Evolutionary conservation across 2,113 vertebrate species (phyloP).

Genomic region (Chaetura pelagica): DNA sequence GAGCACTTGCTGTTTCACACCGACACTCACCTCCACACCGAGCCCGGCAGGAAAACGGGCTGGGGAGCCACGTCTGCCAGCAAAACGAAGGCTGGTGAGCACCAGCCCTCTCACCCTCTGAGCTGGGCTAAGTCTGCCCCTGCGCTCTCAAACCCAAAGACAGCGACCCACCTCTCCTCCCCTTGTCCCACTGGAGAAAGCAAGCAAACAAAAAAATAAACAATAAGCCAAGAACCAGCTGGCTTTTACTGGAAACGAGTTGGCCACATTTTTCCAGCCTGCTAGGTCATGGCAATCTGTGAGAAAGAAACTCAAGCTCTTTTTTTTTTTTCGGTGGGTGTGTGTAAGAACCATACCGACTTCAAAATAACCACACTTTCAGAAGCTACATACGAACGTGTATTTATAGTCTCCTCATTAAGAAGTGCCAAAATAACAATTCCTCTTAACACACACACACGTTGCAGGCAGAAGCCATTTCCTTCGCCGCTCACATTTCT

Average conservation of each 20-base stretch:
- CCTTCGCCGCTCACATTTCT: not conserved
- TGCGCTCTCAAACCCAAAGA: fast-evolving
- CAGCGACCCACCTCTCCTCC: not conserved
- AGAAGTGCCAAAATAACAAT: not conserved
- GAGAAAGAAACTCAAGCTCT: not conserved
- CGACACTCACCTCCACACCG: not conserved
- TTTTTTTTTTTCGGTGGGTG: not conserved
- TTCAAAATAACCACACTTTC: conserved; percentile 45
- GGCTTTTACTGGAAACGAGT: not conserved
- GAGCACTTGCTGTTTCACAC: not conserved
- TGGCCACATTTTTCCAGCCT: not conserved
- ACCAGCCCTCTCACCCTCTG: not conserved
- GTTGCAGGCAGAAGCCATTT: conserved; percentile 19
- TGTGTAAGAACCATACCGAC: not conserved
- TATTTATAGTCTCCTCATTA: conserved; percentile 8
- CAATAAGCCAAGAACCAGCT: not conserved
- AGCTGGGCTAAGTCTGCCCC: not conserved
- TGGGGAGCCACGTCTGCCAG: not conserved
- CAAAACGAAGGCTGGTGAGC: not conserved
- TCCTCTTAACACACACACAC: not conserved
- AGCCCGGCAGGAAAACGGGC: not conserved
- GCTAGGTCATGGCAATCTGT: not conserved
- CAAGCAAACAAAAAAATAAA: not conserved
- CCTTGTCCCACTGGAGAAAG: not conserved
- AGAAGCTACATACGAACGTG: not conserved